These are phyloP conservation scores for Cecidostiba fungosa DNA, from an alignment of 2,888 invertebrate genomes.

Conservation along the genomic window DNA sequence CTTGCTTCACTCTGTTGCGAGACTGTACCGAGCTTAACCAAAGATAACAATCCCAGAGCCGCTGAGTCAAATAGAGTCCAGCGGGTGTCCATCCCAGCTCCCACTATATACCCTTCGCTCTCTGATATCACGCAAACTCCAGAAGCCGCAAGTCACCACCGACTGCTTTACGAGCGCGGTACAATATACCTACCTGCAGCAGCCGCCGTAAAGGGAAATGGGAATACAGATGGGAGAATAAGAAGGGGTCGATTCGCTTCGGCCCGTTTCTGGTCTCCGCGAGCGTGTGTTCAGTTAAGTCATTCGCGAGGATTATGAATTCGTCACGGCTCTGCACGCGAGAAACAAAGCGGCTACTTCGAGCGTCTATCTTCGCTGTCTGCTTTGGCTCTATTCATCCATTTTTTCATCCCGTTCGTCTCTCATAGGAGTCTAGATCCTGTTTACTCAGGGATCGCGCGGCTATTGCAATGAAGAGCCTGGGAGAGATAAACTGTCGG, in stretches of 20 bases:
- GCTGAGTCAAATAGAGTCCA: slow-evolving; percentile 46
- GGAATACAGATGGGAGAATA: slow-evolving; percentile 72
- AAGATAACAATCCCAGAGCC: slow-evolving; percentile 31
- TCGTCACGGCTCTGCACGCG: slow-evolving; percentile 67
- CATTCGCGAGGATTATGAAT: slow-evolving; percentile 75
- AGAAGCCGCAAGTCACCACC: slow-evolving; percentile 34
- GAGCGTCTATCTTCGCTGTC: not conserved
- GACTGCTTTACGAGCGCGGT: slow-evolving; percentile 70
- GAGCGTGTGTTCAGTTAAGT: slow-evolving; percentile 74
- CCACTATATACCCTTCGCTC: slow-evolving; percentile 24
- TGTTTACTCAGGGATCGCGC: slow-evolving; percentile 21
- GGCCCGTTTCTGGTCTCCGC: slow-evolving; percentile 73
- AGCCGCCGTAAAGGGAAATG: slow-evolving; percentile 62
- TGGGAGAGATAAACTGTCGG: slow-evolving; percentile 22
- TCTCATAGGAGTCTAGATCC: not conserved
- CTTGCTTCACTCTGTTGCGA: not conserved
- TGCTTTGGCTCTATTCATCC: not conserved
- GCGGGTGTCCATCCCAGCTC: slow-evolving; percentile 42
- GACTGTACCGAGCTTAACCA: slow-evolving; percentile 33
- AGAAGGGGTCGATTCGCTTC: slow-evolving; percentile 70
- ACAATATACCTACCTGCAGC: slow-evolving; percentile 63
- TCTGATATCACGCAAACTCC: slow-evolving; percentile 39
- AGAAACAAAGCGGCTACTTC: slow-evolving; percentile 28
- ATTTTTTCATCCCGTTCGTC: not conserved
- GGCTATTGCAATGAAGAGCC: slow-evolving; percentile 2